Evolutionary conservation across 1,140 invertebrate species (phyloP).

Genomic region (Eulimnadia texana): DNA sequence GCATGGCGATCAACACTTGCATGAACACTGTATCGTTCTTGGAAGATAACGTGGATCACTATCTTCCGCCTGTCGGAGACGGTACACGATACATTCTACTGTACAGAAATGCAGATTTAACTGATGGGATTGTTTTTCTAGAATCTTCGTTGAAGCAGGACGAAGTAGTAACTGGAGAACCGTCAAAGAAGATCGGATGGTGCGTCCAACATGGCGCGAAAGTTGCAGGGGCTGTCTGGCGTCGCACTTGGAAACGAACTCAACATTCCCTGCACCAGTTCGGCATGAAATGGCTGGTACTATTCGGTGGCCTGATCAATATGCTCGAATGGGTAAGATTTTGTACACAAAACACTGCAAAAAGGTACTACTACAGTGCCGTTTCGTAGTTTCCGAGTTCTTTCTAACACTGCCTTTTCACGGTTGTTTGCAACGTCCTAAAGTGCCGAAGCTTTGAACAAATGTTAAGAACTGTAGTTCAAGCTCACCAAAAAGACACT

Average conservation of each 20-base stretch:
- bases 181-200: not conserved
- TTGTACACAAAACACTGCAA: too few species aligned
- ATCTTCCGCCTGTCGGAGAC: conserved; percentile 6
- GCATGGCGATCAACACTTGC: conserved; percentile 7
- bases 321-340: not conserved
- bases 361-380: too few species aligned
- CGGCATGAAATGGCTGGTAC: not conserved
- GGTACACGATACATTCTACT: not conserved
- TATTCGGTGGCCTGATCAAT: not conserved
- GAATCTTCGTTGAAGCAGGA: not conserved
- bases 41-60: conserved; percentile 17
- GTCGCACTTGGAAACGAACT: not conserved
- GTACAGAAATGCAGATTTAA: too few species aligned
- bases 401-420: too few species aligned
- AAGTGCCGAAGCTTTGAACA: too few species aligned
- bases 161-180: not conserved
- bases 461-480: too few species aligned
- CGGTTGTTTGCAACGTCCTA: too few species aligned
- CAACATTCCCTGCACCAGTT: not conserved
- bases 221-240: not conserved
- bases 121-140: not conserved
- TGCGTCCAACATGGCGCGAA: not conserved
- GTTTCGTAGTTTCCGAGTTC: too few species aligned
- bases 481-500: too few species aligned
- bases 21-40: conserved; percentile 1